Evolutionary conservation across 2,113 vertebrate species (phyloP).

Genomic region (Entomyzon cyanotis): DNA sequence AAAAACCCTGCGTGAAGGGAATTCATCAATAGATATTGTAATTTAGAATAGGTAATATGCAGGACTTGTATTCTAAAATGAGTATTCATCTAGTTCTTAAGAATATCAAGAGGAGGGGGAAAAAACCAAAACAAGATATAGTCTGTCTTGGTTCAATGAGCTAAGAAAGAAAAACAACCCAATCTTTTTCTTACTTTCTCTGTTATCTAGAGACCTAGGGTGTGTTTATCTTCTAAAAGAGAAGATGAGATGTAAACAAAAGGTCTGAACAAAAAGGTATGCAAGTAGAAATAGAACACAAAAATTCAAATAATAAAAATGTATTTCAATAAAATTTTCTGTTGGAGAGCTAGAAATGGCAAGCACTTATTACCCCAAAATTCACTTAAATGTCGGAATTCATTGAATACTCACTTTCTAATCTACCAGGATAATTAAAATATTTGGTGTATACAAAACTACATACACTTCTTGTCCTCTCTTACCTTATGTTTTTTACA

Average conservation of each 20-base stretch:
- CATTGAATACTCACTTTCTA: not conserved
- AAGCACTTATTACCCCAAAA: not conserved
- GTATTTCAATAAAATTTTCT: not conserved
- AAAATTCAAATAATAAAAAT: not conserved
- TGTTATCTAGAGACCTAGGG: not conserved
- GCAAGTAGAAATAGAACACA: not conserved
- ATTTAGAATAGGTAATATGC: not conserved
- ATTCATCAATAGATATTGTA: not conserved
- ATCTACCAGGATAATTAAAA: not conserved
- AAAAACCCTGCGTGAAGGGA: not conserved
- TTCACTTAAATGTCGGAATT: not conserved
- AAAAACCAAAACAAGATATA: not conserved
- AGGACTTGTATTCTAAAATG: not conserved
- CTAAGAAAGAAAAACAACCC: not conserved
- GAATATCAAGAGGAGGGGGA: not conserved
- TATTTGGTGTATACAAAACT: not conserved
- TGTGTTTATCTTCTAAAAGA: not conserved
- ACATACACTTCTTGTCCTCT: not conserved
- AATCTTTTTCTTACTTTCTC: not conserved
- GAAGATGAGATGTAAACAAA: not conserved
- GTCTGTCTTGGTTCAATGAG: not conserved
- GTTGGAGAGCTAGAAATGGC: not conserved
- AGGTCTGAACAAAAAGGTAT: not conserved
- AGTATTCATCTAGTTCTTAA: not conserved
- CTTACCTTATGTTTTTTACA: not conserved